Evolutionary conservation across 92 coral and sea anemone species (phyloP).

Genomic region (Scolanthus callimorphus): DNA sequence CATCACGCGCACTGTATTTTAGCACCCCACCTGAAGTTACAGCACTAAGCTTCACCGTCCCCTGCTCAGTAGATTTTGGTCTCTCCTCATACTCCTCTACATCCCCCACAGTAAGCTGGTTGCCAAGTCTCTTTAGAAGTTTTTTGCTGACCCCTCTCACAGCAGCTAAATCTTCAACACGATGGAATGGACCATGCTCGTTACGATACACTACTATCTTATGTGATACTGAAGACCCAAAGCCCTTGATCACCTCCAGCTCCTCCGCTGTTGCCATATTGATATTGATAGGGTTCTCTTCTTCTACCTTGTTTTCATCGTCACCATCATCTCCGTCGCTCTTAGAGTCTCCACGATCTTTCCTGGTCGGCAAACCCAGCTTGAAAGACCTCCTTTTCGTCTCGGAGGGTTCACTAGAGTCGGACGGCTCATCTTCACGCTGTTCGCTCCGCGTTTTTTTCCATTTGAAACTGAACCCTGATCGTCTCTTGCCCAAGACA

Average conservation of each 20-base stretch:
- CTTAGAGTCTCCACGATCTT: background rate
- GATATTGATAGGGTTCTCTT: slow-evolving; percentile 32
- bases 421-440: background rate
- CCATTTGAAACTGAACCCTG: slow-evolving; percentile 9
- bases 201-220: slow-evolving; percentile 55
- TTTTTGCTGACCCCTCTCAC: slow-evolving; percentile 60
- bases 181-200: slow-evolving; percentile 48
- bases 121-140: slow-evolving; percentile 19
- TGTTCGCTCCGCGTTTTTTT: background rate
- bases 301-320: no score
- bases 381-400: background rate
- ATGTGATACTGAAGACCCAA: slow-evolving; percentile 59
- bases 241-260: slow-evolving; percentile 42
- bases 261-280: slow-evolving; percentile 48
- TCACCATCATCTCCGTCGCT: background rate
- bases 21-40: background rate
- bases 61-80: background rate
- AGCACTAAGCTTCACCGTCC: background rate
- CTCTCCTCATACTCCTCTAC: no score
- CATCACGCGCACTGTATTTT: slow-evolving; percentile 37
- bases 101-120: slow-evolving; percentile 8
- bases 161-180: slow-evolving; percentile 31
- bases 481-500: slow-evolving; percentile 4
- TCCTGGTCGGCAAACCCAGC: background rate
- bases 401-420: background rate